Base-by-base conservation (phyloP, 2,888 invertebrate genomes). In the Ophioninae sp. region DNA sequence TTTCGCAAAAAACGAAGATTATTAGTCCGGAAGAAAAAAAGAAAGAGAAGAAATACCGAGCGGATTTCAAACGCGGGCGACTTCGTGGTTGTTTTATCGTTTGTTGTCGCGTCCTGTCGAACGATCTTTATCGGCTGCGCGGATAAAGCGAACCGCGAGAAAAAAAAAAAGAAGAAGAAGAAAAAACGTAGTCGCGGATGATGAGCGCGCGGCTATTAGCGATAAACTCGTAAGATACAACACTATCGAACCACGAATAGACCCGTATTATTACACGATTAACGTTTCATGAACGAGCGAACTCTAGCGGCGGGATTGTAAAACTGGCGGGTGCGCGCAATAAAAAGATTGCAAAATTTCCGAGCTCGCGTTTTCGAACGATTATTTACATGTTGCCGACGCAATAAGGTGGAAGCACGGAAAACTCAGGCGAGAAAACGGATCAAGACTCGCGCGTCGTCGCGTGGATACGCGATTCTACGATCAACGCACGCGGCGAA, bases 221-320 rank as follows among this genome's bases (percentile, higher is more conserved):
- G 73, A 62, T 62, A 64, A 74, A 64, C 50, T n/a, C 50, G 30
- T 3, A 37, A 50, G 64, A 74, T 65, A 74, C 30, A 39, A 50
- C 74, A 56, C 74, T 64, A 68, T 68, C 23, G 50, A 74, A 50
- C 30, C 30, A 30, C 30, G 30, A 30, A 30, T 30, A 30, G 30
- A 30, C 30, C 30, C 30, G 30, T 30, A 30, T 30, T 30, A 30
- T 30, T 30, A 57, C 7, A 57, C 39, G 75, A 76, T 65, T 67
- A 65, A 76, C 39, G 57, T 23, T 67, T 76, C 39, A 76, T 76
- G 75, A 57, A 67, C 67, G 21, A 59, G 57, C 30, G 39, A 61
- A 37, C 67, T 20, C 23, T 44, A n/a, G 57, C 21, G 39, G 41
- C 57, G 17, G 67, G 75, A 76, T 76, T 76, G 67, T 30, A 23